phyloP scores from a whole-genome alignment of 2,797 vertebrate genomes.

The Anguilla marmorata region DNA sequence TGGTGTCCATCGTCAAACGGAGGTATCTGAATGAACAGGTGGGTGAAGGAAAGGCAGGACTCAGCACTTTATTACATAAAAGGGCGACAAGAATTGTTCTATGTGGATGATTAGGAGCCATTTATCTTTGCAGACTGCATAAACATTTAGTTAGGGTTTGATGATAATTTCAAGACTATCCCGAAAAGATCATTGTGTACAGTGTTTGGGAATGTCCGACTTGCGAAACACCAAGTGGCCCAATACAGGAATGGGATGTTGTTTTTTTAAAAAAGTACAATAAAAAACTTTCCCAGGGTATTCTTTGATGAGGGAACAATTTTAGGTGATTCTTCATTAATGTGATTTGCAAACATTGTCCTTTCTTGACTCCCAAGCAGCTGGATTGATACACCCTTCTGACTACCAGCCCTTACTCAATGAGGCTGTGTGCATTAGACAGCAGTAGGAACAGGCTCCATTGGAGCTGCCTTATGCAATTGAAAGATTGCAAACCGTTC shows the following conservation, averaged over 20 bases:
- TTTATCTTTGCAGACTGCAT: conserved; percentile 10
- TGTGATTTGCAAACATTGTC: background rate
- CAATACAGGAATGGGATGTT: background rate
- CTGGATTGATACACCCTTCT: background rate
- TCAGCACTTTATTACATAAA: background rate
- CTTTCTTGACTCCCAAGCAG: background rate
- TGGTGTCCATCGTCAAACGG: conserved; percentile 64
- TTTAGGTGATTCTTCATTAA: background rate
- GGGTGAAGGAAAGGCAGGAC: conserved; percentile 34
- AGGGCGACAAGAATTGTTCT: background rate
- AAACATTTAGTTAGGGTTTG: background rate
- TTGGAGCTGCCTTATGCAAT: background rate
- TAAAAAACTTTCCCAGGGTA: background rate
- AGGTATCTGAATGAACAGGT: conserved; percentile 71
- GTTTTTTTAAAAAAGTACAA: background rate
- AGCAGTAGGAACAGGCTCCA: background rate
- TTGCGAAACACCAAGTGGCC: background rate
- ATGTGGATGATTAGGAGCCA: conserved; percentile 10
- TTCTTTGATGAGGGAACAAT: background rate
- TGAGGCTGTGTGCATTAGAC: background rate
- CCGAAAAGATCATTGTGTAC: background rate
- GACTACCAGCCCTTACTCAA: background rate
- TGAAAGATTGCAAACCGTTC: background rate
- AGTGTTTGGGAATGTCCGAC: background rate
- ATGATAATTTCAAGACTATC: background rate